Conservation (phyloP, 2,888 invertebrate genomes). For the Allacma fusca region DNA sequence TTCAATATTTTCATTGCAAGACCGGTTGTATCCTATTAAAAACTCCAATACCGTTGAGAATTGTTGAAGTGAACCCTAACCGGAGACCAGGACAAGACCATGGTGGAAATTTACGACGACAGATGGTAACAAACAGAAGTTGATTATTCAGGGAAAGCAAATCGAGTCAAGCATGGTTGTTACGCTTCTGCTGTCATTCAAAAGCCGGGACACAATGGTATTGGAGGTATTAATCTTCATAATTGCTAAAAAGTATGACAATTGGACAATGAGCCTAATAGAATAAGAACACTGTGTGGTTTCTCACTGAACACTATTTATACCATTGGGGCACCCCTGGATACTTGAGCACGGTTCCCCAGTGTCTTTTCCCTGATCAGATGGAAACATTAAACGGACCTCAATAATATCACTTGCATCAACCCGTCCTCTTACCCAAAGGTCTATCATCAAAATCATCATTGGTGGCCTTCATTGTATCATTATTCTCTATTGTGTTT, state of each 20-base stretch:
- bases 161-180: constrained; percentile 8
- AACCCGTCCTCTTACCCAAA: neutral
- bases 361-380: constrained; percentile 1
- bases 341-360: neutral
- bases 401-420: neutral
- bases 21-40: constrained; percentile 12
- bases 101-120: constrained; percentile 17
- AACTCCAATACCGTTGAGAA: neutral
- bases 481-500: constrained; percentile 15
- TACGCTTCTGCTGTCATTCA: constrained; percentile 22
- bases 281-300: constrained; percentile 21
- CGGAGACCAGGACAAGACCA: neutral
- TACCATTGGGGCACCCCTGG: constrained; percentile 7
- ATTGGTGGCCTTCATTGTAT: constrained; percentile 25
- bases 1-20: neutral
- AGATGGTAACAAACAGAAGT: constrained; percentile 17
- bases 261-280: constrained; percentile 5
- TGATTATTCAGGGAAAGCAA: neutral
- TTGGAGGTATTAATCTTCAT: constrained; percentile 39
- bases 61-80: neutral
- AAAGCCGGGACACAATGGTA: constrained; percentile 9
- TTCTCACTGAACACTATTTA: constrained; percentile 14
- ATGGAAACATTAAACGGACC: constrained; percentile 12
- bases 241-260: constrained; percentile 39
- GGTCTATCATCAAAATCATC: constrained; percentile 23